Base-by-base conservation (phyloP, 2,888 invertebrate species). In the Philereme transversata region DNA sequence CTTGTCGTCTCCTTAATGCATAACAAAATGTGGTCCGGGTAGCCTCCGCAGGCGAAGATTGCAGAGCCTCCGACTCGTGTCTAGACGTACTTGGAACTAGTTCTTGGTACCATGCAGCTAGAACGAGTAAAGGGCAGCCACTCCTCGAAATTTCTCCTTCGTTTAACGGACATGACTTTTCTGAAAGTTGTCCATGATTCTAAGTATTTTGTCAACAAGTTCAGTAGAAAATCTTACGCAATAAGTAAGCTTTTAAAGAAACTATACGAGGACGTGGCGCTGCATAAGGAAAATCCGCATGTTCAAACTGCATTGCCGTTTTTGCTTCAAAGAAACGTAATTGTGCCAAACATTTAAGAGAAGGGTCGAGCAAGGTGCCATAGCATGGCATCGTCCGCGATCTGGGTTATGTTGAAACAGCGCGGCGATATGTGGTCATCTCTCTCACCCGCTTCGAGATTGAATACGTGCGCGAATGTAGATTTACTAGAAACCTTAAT, bases 351-450 rank as follows among this genome's bases (percentile, higher is more conserved):
- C 72, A 73, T 72, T 74, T 74, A 68, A 77, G 80, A 80, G 81
- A 83, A 83, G 84, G 86, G 84, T 84, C 82, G 78, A 70, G 76
- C 72, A 74, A 81, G 82, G 81, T 82, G 81, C 74, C 68, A 70
- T 65, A 56, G 68, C 76, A 78, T 76, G 79, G 76, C 79, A 79
- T 76, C 71, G 77, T 75, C 78, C 75, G 79, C 78, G 61, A 85
- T 78, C 80, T 86, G 75, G 86, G 88, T 84, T 85, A 83, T 62
- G 72, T 66, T 70, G 65, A 81, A 83, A 68, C 64, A 78, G 81
- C 80, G 77, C 72, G 69, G 71, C 65, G 57, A 65, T 61, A 66
- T 66, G 63, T 67, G 62, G 68, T 68, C 74, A 71, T 83, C 82
- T 79, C 78, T 75, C 69, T 84, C 82, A 56, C 71, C 69, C 75